Base-by-base conservation (phyloP, 2,797 vertebrate species). In the Huso huso region DNA sequence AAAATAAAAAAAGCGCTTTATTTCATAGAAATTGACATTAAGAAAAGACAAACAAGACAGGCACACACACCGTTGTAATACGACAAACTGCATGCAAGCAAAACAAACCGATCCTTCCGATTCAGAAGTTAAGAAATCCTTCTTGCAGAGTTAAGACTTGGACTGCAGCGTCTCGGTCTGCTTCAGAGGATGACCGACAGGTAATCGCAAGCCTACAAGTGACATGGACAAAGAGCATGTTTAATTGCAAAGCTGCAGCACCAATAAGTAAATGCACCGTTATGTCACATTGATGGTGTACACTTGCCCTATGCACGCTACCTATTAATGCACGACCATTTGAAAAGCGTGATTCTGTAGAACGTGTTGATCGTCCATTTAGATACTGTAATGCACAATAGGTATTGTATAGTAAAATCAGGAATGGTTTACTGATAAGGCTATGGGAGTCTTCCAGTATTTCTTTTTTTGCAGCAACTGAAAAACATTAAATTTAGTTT, bases 141-240 rank as follows among this genome's bases (percentile, higher is more conserved):
- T 37, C 37, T 37, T 37, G 37, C 37, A 37, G 37, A 37, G 37
- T 37, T 4, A 37, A 37, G 37, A 37, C 37, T 37, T 37, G 37
- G 37, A 37, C 37, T 37, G 37, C 37, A 37, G 37, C 37, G 37
- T 37, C 37, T 37, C 37, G 0, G 37, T 37, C 37, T 37, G 37
- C 57, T 57, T 87, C 72, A 90, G 37, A 90, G 71, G 61, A 89
- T 75, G 10, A 88, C 53, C 8, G 87, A 84, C 51, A 88, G 74
- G 74, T 83, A 87, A 74, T 90, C 86, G 74, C 88, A 90, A 11
- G 62, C 74, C 77, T 75, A 65, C 4, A 67, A 50, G 37, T 66
- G 51, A 58, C n/a, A n/a, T n/a, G n/a, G n/a, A n/a, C 2, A 78
- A 50, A 48, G 50, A 18, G 74, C 18, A 49, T 49, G n/a, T 63